Conservation (phyloP, 2,888 invertebrate species). For the Ennomos fuscantarius region DNA sequence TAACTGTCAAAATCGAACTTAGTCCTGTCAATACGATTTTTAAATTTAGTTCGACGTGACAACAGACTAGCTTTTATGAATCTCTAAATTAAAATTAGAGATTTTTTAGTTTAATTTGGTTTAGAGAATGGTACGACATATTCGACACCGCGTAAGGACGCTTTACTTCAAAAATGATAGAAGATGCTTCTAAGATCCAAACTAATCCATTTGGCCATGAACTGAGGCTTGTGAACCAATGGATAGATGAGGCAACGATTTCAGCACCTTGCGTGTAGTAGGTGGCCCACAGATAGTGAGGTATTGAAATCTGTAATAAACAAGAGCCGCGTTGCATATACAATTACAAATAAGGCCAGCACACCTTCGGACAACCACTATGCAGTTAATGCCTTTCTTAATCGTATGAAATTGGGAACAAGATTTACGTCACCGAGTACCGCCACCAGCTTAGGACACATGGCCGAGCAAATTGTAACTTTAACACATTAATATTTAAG, state of each 20-base stretch:
- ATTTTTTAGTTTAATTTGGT: too few species aligned
- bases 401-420: conserved; percentile 39
- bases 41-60: too few species aligned
- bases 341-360: conserved; percentile 32
- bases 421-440: conserved; percentile 30
- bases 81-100: too few species aligned
- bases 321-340: conserved; percentile 25
- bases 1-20: too few species aligned
- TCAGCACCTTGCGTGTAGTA: neutral
- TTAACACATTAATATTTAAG: conserved; percentile 3
- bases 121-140: too few species aligned
- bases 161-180: too few species aligned
- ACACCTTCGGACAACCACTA: conserved; percentile 24
- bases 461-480: conserved; percentile 8
- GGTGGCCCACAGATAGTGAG: too few species aligned
- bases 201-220: too few species aligned
- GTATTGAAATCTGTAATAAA: conserved; percentile 20
- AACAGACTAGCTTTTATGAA: too few species aligned
- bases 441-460: conserved; percentile 17
- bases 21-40: too few species aligned
- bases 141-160: too few species aligned
- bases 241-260: neutral
- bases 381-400: conserved; percentile 33
- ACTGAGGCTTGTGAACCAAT: neutral
- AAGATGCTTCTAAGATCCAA: too few species aligned